Base-by-base conservation (phyloP, 2,113 vertebrate genomes). In the Sclerurus mexicanus region DNA sequence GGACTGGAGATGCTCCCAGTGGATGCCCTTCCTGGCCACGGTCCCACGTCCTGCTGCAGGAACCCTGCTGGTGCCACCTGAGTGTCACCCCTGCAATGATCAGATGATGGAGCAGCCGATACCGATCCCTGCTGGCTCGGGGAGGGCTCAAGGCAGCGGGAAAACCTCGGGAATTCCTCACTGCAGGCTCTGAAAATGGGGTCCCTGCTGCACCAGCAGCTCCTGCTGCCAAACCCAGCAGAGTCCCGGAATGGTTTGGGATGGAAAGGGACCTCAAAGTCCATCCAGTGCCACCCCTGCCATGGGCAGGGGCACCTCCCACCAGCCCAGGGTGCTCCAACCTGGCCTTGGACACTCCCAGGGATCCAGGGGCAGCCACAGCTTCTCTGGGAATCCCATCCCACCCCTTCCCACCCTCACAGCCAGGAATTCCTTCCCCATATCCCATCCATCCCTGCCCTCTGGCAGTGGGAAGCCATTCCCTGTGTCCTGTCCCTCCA, bases 321-420 rank as follows among this genome's bases (percentile, higher is more conserved):
- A 18, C 47, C 6, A 3, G 12, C 30, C 52, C 69, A 33, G 52
- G 49, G 0, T 9, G 49, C 5, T 40, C 37, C 67, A 69, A 0
- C 28, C 35, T 4, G 37, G 28, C 50, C 52, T 56, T 19, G 52
- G 31, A 5, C 9, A n/a, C 39, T 73, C 2, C 71, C 71, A 56
- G 52, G 71, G 71, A 42, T 56, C n/a, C n/a, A n/a, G 71, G 52
- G 18, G 37, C 68, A 72, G 49, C 28, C 69, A 13, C 50, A 33
- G 50, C 39, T 74, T 1, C 71, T 15, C 39, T 56, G 71, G 71
- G 52, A 56, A 74, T 73, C 4, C 39, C 59, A 60, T 4, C 25
- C n/a, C 58, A 20, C 23, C n/a, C 59, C 35, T 60, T 35, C 2
- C 3, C 24, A 27, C 16, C 24, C 23, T 60, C 25, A 3, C 24